phyloP scores from a whole-genome alignment of 2,888 invertebrate species.

The Heliconius ethilla region DNA sequence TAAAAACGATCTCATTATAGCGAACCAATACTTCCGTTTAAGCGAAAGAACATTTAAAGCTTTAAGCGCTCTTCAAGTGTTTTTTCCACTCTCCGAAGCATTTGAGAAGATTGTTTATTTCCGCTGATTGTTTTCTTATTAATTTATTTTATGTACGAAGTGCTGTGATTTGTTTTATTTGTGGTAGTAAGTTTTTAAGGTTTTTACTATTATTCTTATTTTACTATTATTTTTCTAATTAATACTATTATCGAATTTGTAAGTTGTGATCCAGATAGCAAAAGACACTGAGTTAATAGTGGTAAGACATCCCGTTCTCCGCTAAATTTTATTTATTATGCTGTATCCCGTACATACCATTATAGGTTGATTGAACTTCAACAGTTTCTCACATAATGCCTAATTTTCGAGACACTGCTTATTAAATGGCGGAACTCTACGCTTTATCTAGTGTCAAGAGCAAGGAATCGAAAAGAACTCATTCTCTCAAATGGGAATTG shows the following conservation, averaged over 20 bases:
- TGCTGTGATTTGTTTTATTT: background rate
- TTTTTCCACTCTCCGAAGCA: constrained; percentile 23
- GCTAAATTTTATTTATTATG: too few relatives aligned
- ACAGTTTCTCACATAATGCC: background rate
- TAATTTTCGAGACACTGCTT: background rate
- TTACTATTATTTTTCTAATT: too few relatives aligned
- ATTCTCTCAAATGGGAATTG: too few relatives aligned
- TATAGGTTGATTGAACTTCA: background rate
- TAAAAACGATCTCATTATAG: constrained; percentile 38
- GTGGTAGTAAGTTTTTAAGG: background rate
- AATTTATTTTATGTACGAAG: constrained; percentile 13
- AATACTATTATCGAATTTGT: too few relatives aligned
- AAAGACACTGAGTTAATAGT: too few relatives aligned
- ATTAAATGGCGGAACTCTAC: background rate
- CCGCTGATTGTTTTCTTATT: constrained; percentile 5
- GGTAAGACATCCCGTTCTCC: too few relatives aligned
- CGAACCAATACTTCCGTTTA: constrained; percentile 35
- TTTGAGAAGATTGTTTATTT: constrained; percentile 13
- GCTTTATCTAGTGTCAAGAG: background rate
- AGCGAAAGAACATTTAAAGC: constrained; percentile 31
- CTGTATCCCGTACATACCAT: background rate
- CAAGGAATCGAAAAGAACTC: background rate
- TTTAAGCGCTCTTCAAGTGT: constrained; percentile 34
- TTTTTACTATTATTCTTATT: background rate
- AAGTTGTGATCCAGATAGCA: too few relatives aligned